Conservation (phyloP, 1,140 invertebrate species). For the Vollenhovia emeryi region DNA sequence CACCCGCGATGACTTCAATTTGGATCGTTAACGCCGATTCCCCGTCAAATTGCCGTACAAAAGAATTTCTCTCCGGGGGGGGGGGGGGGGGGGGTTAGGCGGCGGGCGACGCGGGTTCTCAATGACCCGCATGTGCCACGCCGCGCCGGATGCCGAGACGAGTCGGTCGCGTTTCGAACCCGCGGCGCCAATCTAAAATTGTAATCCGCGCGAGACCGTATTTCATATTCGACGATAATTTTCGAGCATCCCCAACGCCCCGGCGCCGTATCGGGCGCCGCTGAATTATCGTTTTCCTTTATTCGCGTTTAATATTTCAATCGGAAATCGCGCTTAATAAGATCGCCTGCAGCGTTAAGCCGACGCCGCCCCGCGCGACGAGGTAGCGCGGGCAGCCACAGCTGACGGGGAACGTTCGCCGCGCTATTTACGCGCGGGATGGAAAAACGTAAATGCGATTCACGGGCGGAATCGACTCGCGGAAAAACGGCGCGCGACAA, state of each 20-base stretch:
- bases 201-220: neutral
- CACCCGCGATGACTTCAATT: slow-evolving; percentile 46
- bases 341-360: neutral
- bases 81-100: too few relatives aligned
- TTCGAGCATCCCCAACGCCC: neutral
- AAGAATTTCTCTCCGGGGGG: slow-evolving; percentile 28
- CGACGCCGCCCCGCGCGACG: slow-evolving; percentile 3
- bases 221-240: neutral
- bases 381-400: slow-evolving; percentile 16
- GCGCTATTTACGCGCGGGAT: slow-evolving; percentile 19
- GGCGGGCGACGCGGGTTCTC: neutral
- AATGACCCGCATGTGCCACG: slow-evolving; percentile 52
- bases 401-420: slow-evolving; percentile 9
- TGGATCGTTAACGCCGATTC: slow-evolving; percentile 58
- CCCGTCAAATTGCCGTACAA: slow-evolving; percentile 53
- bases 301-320: neutral
- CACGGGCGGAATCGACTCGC: slow-evolving; percentile 1
- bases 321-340: slow-evolving; percentile 17
- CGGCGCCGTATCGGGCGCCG: neutral
- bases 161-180: neutral
- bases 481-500: slow-evolving; percentile 1
- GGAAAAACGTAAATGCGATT: slow-evolving; percentile 41
- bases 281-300: neutral
- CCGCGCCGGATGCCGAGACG: neutral
- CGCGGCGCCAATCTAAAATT: slow-evolving; percentile 8